phyloP scores from a whole-genome alignment of 2,797 vertebrate species.

The Crocodylus rhombifer region DNA sequence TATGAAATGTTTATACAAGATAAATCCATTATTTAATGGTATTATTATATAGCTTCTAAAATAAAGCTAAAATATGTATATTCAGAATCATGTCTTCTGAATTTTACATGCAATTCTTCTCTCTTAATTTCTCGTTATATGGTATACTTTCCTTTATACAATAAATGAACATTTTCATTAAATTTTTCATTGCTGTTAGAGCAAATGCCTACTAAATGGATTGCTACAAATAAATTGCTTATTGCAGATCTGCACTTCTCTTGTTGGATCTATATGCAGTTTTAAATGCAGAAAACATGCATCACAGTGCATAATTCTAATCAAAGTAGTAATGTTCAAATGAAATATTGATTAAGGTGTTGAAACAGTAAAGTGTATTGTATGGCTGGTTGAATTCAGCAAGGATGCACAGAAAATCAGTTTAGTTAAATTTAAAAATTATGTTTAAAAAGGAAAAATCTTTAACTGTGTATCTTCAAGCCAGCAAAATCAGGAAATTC shows the following conservation, averaged over 20 bases:
- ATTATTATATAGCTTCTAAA: not conserved
- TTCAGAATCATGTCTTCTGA: not conserved
- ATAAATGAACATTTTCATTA: not conserved
- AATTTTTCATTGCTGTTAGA: not conserved
- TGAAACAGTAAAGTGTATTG: not conserved
- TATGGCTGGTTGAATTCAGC: slow-evolving; percentile 3
- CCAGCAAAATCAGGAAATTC: not conserved
- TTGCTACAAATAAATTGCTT: not conserved
- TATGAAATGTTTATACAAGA: not conserved
- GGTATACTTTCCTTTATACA: not conserved
- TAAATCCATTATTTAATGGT: not conserved
- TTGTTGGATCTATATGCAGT: slow-evolving; percentile 30
- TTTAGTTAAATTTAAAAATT: not conserved
- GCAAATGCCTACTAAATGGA: slow-evolving; percentile 21
- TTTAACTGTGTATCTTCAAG: not conserved
- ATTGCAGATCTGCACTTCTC: not conserved
- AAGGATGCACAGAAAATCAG: not conserved
- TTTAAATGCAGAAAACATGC: slow-evolving; percentile 17
- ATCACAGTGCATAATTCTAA: not conserved
- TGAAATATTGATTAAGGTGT: slow-evolving; percentile 33
- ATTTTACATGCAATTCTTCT: not conserved
- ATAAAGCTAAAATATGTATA: not conserved
- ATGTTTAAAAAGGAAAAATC: not conserved
- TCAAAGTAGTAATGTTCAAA: slow-evolving; percentile 43
- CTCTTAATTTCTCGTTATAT: not conserved